phyloP scores from a whole-genome alignment of 2,888 invertebrate genomes.

The Coelinius sp. region DNA sequence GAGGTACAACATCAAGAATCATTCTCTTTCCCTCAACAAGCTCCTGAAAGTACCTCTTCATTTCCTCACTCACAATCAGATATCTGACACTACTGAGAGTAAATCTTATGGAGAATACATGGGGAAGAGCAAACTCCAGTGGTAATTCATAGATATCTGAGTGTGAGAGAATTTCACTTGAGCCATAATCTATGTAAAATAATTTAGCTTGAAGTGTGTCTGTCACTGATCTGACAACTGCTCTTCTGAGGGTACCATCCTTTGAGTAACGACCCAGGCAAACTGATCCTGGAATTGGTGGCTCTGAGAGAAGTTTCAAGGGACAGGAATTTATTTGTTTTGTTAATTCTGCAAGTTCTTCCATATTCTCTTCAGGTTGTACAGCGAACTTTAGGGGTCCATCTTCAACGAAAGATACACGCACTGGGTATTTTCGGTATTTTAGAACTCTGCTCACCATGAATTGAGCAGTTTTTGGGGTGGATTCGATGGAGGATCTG shows the following conservation, averaged over 20 bases:
- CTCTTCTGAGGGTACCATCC: slow-evolving; percentile 81
- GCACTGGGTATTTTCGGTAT: slow-evolving; percentile 71
- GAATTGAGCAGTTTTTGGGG: slow-evolving; percentile 33
- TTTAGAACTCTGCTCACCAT: background rate
- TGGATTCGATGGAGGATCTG: background rate
- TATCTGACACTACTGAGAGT: slow-evolving; percentile 80
- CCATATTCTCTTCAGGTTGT: slow-evolving; percentile 77
- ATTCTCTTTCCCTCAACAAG: slow-evolving; percentile 78
- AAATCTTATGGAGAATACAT: slow-evolving; percentile 84
- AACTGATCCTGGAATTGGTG: slow-evolving; percentile 82
- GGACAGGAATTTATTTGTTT: slow-evolving; percentile 78
- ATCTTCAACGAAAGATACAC: slow-evolving; percentile 84
- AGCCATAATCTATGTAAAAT: slow-evolving; percentile 87
- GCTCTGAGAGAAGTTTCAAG: slow-evolving; percentile 75
- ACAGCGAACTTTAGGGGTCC: slow-evolving; percentile 85
- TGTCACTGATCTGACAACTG: slow-evolving; percentile 82
- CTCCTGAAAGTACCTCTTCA: slow-evolving; percentile 81
- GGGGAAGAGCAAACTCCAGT: slow-evolving; percentile 78
- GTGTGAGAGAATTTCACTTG: slow-evolving; percentile 80
- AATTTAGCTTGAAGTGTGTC: slow-evolving; percentile 80
- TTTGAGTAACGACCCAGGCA: slow-evolving; percentile 82
- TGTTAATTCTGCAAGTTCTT: slow-evolving; percentile 79
- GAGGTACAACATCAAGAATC: slow-evolving; percentile 77
- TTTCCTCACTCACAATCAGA: slow-evolving; percentile 72
- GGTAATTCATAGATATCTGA: slow-evolving; percentile 84